These are phyloP conservation scores for Paradoxurus hermaphroditus DNA, from an alignment of 2,113 vertebrate species.

Conservation along the genomic window DNA sequence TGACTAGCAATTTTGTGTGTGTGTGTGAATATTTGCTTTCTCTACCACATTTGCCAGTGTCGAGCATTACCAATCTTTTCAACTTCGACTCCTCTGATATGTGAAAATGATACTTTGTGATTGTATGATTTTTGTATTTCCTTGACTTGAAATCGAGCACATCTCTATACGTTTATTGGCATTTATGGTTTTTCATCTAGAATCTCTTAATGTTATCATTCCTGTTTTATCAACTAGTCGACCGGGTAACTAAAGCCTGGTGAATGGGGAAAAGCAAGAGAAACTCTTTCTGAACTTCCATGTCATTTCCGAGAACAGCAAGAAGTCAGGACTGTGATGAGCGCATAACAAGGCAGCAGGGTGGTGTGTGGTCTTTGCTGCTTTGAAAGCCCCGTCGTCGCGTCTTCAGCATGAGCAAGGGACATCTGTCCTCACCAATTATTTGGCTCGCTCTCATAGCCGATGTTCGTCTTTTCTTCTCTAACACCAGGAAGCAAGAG, in stretches of 20 bases:
- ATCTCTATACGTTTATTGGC: neutral
- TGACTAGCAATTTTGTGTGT: neutral
- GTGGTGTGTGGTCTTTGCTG: neutral
- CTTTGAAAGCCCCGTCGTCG: neutral
- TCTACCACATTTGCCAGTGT: neutral
- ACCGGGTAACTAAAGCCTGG: neutral
- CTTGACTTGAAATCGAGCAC: neutral
- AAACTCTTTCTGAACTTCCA: neutral
- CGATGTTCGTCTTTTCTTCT: constrained; percentile 14
- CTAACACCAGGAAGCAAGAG: neutral
- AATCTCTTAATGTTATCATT: neutral
- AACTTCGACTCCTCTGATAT: neutral
- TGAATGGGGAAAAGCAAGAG: neutral
- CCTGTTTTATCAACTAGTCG: neutral
- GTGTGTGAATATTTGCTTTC: neutral
- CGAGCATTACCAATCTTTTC: neutral
- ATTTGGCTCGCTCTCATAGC: neutral
- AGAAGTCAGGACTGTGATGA: neutral
- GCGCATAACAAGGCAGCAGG: neutral
- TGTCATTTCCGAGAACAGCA: neutral
- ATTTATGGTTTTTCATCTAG: neutral
- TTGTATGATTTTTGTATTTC: constrained; percentile 2
- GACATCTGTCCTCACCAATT: constrained; percentile 17
- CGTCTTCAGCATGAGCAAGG: neutral
- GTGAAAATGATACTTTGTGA: neutral